phyloP scores from a whole-genome alignment of 30 jellyfish, hydroid and myxozoan species.

The Pelagia noctiluca region DNA sequence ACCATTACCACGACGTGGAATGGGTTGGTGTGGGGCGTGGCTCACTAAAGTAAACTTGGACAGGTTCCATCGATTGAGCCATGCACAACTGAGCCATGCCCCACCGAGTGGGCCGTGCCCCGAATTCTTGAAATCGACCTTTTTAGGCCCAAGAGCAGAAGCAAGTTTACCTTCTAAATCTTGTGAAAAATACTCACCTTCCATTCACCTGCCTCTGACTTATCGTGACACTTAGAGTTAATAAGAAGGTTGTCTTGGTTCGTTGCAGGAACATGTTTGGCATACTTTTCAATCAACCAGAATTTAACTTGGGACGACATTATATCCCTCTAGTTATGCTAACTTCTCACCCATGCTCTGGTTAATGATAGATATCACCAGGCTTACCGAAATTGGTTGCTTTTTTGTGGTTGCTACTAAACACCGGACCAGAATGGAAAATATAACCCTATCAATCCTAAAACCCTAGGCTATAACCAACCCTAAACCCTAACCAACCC shows the following conservation, averaged over 20 bases:
- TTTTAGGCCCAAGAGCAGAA: not conserved
- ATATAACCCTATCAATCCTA: not conserved
- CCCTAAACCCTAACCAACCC: no score
- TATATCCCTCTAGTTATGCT: not conserved
- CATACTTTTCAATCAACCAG: conserved; percentile 56
- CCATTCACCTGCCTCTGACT: conserved; percentile 44
- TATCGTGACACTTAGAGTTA: not conserved
- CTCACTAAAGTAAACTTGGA: not conserved
- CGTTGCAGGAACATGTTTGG: conserved; percentile 44
- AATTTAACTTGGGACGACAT: not conserved
- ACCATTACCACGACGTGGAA: no score
- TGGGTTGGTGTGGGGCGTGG: no score
- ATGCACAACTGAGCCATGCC: not conserved
- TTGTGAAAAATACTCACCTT: conserved; percentile 12
- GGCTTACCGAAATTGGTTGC: not conserved
- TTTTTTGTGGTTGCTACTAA: no score
- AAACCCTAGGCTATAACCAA: not conserved
- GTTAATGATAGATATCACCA: not conserved
- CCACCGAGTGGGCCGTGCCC: not conserved
- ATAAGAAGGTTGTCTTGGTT: not conserved
- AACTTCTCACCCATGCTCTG: not conserved
- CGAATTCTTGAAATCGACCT: not conserved
- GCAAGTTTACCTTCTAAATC: not conserved
- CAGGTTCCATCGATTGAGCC: not conserved
- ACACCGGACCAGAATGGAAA: not conserved